phyloP scores from a whole-genome alignment of 2,888 invertebrate species.

The Myopa tessellatipennis region DNA sequence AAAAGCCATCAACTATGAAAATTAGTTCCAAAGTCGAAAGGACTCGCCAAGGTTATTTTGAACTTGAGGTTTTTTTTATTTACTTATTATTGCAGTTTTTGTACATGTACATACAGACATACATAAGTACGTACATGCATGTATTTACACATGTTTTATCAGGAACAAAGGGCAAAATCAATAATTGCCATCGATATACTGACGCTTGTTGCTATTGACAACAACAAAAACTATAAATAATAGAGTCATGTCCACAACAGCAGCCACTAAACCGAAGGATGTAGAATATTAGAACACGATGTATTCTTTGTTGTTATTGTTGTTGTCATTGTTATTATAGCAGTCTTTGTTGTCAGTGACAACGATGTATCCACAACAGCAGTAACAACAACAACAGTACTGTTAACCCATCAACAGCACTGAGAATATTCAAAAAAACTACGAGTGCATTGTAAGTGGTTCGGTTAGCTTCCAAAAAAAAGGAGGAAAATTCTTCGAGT shows the following conservation, averaged over 20 bases:
- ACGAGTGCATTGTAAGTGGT: background rate
- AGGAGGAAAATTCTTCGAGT: background rate
- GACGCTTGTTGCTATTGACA: conserved; percentile 54
- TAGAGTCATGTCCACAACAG: conserved; percentile 22
- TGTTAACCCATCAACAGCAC: background rate
- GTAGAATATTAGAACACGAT: conserved; percentile 1
- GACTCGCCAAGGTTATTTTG: conserved; percentile 34
- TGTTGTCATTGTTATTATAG: background rate
- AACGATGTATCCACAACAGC: conserved; percentile 23
- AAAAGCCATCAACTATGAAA: conserved; percentile 32
- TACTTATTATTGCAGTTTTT: conserved; percentile 4
- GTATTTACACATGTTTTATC: conserved; percentile 3
- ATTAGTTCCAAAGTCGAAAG: conserved; percentile 30
- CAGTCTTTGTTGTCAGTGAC: conserved; percentile 35
- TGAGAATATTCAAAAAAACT: background rate
- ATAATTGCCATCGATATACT: conserved; percentile 49
- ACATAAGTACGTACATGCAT: too few species aligned
- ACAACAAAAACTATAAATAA: conserved; percentile 31
- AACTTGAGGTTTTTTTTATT: conserved; percentile 33
- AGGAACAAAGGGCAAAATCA: conserved; percentile 56
- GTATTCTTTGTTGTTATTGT: background rate
- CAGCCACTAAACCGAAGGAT: conserved; percentile 33
- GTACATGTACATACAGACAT: background rate
- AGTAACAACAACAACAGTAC: conserved; percentile 12
- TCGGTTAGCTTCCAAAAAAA: background rate